Evolutionary conservation across 2,888 invertebrate species (phyloP).

Genomic region (Spodoptera picta): DNA sequence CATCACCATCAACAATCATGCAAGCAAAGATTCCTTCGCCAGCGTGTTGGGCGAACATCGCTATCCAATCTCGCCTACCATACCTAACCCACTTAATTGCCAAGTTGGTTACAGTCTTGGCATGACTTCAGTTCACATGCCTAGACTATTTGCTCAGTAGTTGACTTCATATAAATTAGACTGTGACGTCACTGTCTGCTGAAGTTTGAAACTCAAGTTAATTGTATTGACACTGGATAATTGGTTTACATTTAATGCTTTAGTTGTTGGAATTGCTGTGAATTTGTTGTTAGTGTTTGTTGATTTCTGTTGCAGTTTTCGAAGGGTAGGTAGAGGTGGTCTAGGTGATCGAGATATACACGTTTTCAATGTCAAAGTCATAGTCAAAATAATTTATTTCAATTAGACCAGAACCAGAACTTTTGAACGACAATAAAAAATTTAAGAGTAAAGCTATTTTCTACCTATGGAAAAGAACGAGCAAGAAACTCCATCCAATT

Average conservation of each 20-base stretch:
- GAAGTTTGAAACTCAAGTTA: conserved; percentile 17
- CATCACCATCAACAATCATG: too few relatives aligned
- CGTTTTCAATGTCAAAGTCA: too few relatives aligned
- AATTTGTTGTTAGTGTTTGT: conserved; percentile 8
- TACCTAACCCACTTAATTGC: conserved; percentile 42
- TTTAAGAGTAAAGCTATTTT: too few relatives aligned
- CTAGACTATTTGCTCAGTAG: conserved; percentile 60
- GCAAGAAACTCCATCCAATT: too few relatives aligned
- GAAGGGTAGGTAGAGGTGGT: too few relatives aligned
- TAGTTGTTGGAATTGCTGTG: conserved; percentile 8
- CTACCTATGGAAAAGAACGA: too few relatives aligned
- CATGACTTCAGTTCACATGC: conserved; percentile 53
- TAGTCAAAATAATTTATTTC: too few relatives aligned
- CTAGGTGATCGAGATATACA: too few relatives aligned
- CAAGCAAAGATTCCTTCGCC: background rate
- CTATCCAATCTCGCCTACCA: background rate
- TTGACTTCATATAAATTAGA: conserved; percentile 58
- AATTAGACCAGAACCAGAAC: too few relatives aligned
- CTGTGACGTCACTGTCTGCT: conserved; percentile 43
- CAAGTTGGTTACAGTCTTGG: conserved; percentile 34
- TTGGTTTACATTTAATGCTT: conserved; percentile 30
- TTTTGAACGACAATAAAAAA: too few relatives aligned
- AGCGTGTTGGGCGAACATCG: background rate
- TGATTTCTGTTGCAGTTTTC: too few relatives aligned
- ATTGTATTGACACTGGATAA: conserved; percentile 40